Conservation (phyloP, 2,888 invertebrate genomes). For the Sinopyrophorus schimmeli region DNA sequence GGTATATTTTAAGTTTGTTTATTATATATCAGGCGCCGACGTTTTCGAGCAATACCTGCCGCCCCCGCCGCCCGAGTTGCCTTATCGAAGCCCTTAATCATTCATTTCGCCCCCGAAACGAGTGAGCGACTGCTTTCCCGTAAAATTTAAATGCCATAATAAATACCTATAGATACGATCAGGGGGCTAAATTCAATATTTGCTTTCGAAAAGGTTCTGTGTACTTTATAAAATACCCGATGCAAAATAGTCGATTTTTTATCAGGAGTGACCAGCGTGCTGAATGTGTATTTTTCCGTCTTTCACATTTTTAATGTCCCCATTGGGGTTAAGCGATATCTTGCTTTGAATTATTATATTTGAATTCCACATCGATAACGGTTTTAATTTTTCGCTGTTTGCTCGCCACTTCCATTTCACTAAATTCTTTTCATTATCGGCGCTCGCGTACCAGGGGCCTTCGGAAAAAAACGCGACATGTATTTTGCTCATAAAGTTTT, state of each 20-base stretch:
- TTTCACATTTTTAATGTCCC: constrained; percentile 36
- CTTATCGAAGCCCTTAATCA: constrained; percentile 29
- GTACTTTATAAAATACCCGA: constrained; percentile 31
- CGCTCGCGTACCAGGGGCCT: no score
- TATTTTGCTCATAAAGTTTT: no score
- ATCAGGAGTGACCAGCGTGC: constrained; percentile 39
- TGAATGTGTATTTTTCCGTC: constrained; percentile 41
- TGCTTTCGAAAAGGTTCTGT: constrained; percentile 30
- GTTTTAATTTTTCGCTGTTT: constrained; percentile 39
- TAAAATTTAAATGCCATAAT: constrained; percentile 22
- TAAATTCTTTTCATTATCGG: constrained; percentile 20
- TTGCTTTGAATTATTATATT: constrained; percentile 41
- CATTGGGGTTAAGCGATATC: constrained; percentile 38
- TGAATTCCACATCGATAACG: constrained; percentile 39
- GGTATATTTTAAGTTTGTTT: constrained; percentile 49
- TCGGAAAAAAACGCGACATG: no score
- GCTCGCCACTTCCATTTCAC: constrained; percentile 28
- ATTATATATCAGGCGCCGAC: constrained; percentile 47
- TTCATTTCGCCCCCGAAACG: constrained; percentile 17
- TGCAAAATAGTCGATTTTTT: constrained; percentile 38
- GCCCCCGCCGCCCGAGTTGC: constrained; percentile 8
- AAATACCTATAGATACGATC: constrained; percentile 31
- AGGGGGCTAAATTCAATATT: constrained; percentile 27
- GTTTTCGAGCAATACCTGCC: constrained; percentile 25
- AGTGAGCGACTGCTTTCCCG: constrained; percentile 10